Percentiles rank a stretch among this genome's conserved stretches.
Evolutionary conservation across 2,113 vertebrate genomes (phyloP).

Genomic region (Triplophysa siluroides): DNA sequence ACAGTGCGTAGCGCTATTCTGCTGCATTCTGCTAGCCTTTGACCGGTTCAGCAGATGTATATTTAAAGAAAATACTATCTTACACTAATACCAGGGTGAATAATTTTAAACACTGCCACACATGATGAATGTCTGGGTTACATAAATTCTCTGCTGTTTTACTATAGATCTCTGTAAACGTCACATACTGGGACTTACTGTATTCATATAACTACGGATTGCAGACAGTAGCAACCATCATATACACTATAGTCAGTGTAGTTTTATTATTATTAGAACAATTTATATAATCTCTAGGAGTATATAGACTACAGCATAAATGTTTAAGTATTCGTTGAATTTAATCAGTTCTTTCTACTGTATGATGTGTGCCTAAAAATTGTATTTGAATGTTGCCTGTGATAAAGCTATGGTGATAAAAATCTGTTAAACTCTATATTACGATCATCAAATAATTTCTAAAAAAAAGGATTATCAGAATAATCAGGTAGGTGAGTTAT

Average conservation of each 20-base stretch:
- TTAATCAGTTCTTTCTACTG: neutral
- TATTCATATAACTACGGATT: neutral
- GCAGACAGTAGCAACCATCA: neutral
- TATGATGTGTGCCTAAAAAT: neutral
- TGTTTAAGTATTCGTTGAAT: neutral
- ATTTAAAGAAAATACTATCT: constrained; percentile 11
- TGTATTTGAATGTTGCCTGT: neutral
- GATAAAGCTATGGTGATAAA: neutral
- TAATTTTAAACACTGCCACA: neutral
- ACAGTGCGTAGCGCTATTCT: constrained; percentile 20
- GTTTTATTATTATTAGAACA: neutral
- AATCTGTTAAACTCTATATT: neutral
- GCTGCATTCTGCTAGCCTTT: neutral
- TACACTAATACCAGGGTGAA: constrained; percentile 1
- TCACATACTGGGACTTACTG: neutral
- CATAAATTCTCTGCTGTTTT: neutral
- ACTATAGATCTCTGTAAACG: neutral
- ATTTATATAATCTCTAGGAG: neutral
- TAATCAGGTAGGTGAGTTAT: constrained; percentile 29
- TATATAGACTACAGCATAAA: neutral
- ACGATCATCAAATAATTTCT: neutral
- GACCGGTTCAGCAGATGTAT: neutral
- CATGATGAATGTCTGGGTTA: neutral
- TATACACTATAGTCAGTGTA: neutral
- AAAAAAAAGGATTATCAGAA: neutral